These are phyloP conservation scores for Acanthurus tractus DNA, from an alignment of 2,797 vertebrate species.

Conservation along the genomic window DNA sequence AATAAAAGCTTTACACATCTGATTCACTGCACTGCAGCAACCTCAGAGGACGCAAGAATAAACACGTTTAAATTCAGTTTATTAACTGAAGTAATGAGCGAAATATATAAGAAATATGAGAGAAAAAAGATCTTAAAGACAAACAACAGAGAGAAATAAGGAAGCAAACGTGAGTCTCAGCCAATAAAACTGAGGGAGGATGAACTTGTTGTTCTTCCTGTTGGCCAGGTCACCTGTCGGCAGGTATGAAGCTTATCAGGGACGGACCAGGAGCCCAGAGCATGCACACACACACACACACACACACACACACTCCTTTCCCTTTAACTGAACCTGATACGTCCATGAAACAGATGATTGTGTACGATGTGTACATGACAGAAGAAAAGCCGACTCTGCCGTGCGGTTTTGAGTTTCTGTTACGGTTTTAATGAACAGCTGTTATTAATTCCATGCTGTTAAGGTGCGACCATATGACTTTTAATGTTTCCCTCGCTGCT, in stretches of 20 bases:
- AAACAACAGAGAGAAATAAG: neutral
- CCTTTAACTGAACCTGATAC: neutral
- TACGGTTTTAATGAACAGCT: constrained; percentile 20
- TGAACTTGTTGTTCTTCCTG: constrained; percentile 43
- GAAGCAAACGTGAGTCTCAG: constrained; percentile 30
- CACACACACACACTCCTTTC: neutral
- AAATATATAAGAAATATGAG: neutral
- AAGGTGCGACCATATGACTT: constrained; percentile 8
- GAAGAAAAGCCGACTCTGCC: neutral
- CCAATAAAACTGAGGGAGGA: constrained; percentile 36
- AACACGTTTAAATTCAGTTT: neutral
- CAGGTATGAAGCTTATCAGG: constrained; percentile 55
- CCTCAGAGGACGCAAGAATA: neutral
- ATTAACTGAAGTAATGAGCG: neutral
- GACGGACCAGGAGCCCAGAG: constrained; percentile 23
- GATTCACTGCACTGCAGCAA: neutral
- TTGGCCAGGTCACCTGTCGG: constrained; percentile 38
- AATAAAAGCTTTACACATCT: constrained; percentile 13
- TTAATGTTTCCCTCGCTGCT: neutral
- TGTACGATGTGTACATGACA: neutral
- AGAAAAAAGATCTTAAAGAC: neutral
- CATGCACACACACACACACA: neutral
- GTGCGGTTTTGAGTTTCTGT: neutral
- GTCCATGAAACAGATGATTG: neutral
- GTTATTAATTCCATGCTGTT: neutral